Percentiles rank a stretch among this genome's conserved stretches.
These are phyloP conservation scores for Phortica variegata DNA, from an alignment of 1,140 invertebrate species.

Conservation along the genomic window DNA sequence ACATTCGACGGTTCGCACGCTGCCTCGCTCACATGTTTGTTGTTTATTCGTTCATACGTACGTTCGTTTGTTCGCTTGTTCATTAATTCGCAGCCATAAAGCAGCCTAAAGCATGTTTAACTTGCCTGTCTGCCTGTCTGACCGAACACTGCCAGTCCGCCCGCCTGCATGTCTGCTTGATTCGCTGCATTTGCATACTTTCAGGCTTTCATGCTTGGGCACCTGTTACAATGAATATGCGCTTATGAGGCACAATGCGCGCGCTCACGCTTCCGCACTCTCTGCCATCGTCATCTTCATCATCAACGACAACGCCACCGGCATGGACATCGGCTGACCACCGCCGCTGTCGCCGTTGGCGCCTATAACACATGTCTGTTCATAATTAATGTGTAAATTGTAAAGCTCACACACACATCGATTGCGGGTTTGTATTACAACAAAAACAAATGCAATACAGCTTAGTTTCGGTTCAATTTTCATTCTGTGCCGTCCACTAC, in stretches of 20 bases:
- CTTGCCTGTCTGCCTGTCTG: no score
- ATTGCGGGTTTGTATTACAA: conserved; percentile 1
- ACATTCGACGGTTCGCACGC: background rate
- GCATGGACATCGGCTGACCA: no score
- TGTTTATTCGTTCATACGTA: no score
- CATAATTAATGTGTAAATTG: conserved; percentile 55
- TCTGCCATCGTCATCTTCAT: no score
- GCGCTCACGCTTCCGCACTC: no score
- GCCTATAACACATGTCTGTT: conserved; percentile 53
- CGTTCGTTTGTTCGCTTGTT: conserved; percentile 39
- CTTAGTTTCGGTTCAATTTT: background rate
- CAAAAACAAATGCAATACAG: no score
- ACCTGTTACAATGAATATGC: background rate
- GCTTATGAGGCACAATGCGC: no score
- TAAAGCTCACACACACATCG: conserved; percentile 40
- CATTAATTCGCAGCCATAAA: conserved; percentile 55
- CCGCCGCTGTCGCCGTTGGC: conserved; percentile 11
- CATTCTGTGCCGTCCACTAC: conserved; percentile 37
- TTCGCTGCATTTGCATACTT: conserved; percentile 50
- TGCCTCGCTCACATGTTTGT: background rate
- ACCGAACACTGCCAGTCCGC: no score
- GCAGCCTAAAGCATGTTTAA: conserved; percentile 40
- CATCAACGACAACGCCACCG: no score
- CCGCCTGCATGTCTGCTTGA: no score
- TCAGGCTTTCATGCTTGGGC: conserved; percentile 8